Conservation (phyloP, 2,888 invertebrate species). For the Drosophila paranaensis region DNA sequence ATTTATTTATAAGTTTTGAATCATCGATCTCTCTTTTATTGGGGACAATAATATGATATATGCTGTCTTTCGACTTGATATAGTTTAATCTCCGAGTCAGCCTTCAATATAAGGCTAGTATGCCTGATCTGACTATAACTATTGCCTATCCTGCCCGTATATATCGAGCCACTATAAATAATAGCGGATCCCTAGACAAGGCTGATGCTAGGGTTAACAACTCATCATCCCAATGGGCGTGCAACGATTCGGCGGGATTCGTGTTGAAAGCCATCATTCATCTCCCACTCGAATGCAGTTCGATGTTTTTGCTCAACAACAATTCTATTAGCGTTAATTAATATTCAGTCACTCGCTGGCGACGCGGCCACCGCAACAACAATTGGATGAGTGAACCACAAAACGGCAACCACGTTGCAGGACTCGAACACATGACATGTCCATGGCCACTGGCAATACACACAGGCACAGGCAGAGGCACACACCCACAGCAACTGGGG, state of each 20-base stretch:
- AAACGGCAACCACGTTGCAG: slow-evolving; percentile 52
- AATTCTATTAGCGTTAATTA: slow-evolving; percentile 76
- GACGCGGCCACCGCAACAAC: slow-evolving; percentile 50
- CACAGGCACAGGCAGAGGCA: slow-evolving; percentile 4
- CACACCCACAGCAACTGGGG: slow-evolving; percentile 9
- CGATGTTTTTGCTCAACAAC: slow-evolving; percentile 58
- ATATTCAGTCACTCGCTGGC: slow-evolving; percentile 64
- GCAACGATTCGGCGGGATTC: slow-evolving; percentile 31
- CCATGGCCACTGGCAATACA: slow-evolving; percentile 21
- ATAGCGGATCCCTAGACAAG: neutral
- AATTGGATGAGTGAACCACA: slow-evolving; percentile 42
- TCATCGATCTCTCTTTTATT: too few species aligned
- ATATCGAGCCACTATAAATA: neutral
- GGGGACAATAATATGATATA: too few species aligned
- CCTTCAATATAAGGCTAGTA: neutral
- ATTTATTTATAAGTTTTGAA: too few species aligned
- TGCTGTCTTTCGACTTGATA: neutral
- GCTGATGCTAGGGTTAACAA: slow-evolving; percentile 7
- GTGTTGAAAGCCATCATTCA: slow-evolving; percentile 60
- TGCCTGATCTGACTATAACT: neutral
- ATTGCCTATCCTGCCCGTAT: neutral
- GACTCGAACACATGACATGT: slow-evolving; percentile 48
- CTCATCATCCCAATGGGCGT: slow-evolving; percentile 8
- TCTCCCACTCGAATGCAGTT: slow-evolving; percentile 50
- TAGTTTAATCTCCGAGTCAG: too few species aligned